A percentile compares a stretch with the other conserved stretches of the same genome.
Evolutionary conservation across 2,113 vertebrate species (phyloP).

Genomic region (Callorhinus ursinus): DNA sequence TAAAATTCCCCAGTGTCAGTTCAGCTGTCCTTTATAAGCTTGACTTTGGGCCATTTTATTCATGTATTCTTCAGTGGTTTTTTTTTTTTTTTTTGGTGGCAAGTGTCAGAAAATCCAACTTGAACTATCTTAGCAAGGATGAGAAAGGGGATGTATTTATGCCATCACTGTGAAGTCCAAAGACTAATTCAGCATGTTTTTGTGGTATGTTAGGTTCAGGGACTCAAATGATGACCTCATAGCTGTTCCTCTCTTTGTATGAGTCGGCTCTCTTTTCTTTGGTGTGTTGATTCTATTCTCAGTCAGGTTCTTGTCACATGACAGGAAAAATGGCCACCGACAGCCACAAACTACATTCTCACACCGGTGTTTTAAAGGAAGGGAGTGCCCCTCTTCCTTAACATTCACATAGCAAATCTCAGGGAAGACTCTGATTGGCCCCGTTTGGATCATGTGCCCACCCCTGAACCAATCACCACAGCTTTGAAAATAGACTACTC

Average conservation of each 20-base stretch:
- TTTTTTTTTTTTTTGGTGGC: neutral
- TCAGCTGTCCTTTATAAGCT: neutral
- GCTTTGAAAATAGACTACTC: neutral
- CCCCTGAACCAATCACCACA: neutral
- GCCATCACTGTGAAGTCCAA: neutral
- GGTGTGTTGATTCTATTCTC: neutral
- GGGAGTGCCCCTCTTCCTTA: neutral
- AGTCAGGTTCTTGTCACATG: neutral
- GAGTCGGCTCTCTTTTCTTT: neutral
- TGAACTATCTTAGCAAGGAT: neutral
- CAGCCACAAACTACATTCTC: neutral
- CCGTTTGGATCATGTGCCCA: neutral
- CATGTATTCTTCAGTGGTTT: neutral
- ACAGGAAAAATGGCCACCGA: neutral
- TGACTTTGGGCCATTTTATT: slow-evolving; percentile 35
- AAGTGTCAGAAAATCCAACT: slow-evolving; percentile 40
- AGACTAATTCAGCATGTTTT: neutral
- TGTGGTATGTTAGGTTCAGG: neutral
- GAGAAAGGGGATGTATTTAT: neutral
- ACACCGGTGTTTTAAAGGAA: neutral
- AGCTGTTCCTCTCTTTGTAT: neutral
- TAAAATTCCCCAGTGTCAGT: neutral
- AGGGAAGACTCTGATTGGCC: neutral
- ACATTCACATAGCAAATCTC: neutral
- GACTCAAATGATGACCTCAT: neutral